Conservation (phyloP, 2,888 invertebrate genomes). For the Perdita meconis region DNA sequence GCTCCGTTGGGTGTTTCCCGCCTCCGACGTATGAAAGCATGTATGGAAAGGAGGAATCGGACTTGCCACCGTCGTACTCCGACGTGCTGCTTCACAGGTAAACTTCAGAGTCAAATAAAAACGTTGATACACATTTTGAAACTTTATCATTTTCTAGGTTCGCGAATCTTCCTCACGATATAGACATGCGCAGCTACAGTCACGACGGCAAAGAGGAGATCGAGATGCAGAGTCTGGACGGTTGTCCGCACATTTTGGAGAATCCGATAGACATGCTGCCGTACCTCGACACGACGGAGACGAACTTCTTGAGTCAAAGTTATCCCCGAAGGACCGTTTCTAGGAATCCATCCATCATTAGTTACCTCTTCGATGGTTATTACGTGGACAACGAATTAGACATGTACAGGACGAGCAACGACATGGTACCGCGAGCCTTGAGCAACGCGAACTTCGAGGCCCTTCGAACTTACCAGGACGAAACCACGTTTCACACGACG, state of each 20-base stretch:
- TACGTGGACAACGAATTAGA: conserved; percentile 78
- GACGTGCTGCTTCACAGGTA: conserved; percentile 81
- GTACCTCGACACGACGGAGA: conserved; percentile 74
- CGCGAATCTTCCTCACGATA: conserved; percentile 79
- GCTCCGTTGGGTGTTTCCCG: conserved; percentile 84
- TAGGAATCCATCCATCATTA: conserved; percentile 78
- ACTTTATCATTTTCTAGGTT: conserved; percentile 66
- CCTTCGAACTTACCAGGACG: conserved; percentile 59
- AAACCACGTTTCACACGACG: conserved; percentile 51
- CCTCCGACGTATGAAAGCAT: conserved; percentile 86
- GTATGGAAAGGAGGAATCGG: conserved; percentile 83
- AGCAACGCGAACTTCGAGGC: conserved; percentile 61
- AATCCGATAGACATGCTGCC: conserved; percentile 72
- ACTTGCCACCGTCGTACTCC: conserved; percentile 81
- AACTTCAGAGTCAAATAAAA: not conserved
- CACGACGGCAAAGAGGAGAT: conserved; percentile 77
- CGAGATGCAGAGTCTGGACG: conserved; percentile 78
- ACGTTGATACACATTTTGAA: too few species aligned
- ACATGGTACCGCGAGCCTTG: conserved; percentile 55
- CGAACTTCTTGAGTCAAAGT: conserved; percentile 77
- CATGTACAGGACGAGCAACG: conserved; percentile 59
- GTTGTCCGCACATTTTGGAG: conserved; percentile 75
- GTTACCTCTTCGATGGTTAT: conserved; percentile 79
- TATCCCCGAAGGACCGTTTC: conserved; percentile 74
- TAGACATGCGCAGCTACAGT: conserved; percentile 75